phyloP scores from a whole-genome alignment of 2,113 vertebrate genomes.

The Hypanus sabinus region DNA sequence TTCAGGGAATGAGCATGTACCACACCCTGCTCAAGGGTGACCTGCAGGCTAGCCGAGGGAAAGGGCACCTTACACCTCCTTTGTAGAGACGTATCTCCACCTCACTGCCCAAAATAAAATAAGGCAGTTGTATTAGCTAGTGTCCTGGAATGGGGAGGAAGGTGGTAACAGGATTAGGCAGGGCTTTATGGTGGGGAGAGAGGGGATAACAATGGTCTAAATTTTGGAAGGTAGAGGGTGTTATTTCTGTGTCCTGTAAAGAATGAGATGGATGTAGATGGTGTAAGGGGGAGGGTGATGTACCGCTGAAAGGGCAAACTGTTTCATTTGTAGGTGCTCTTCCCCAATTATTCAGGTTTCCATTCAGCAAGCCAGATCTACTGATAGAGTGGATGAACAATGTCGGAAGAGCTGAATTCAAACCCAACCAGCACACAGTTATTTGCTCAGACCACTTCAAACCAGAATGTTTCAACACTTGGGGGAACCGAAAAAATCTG shows the following conservation, averaged over 20 bases:
- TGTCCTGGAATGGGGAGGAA: too few species aligned
- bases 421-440: slow-evolving; percentile 53
- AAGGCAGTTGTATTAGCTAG: too few species aligned
- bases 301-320: not conserved
- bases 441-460: slow-evolving; percentile 58
- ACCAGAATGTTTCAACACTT: slow-evolving; percentile 55
- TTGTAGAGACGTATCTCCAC: too few species aligned
- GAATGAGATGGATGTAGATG: not conserved
- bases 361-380: slow-evolving; percentile 53
- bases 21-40: too few species aligned
- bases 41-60: too few species aligned
- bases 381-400: slow-evolving; percentile 55
- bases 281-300: not conserved
- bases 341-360: slow-evolving; percentile 46
- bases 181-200: too few species aligned
- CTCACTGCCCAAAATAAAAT: too few species aligned
- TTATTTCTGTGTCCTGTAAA: not conserved
- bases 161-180: too few species aligned
- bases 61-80: too few species aligned
- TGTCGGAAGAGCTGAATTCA: slow-evolving; percentile 51
- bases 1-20: too few species aligned
- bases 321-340: not conserved
- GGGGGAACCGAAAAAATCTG: slow-evolving; percentile 56
- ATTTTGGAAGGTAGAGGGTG: not conserved
- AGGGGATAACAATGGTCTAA: not conserved